Conservation (phyloP, 2,113 vertebrate species). For the Recurvirostra avosetta region DNA sequence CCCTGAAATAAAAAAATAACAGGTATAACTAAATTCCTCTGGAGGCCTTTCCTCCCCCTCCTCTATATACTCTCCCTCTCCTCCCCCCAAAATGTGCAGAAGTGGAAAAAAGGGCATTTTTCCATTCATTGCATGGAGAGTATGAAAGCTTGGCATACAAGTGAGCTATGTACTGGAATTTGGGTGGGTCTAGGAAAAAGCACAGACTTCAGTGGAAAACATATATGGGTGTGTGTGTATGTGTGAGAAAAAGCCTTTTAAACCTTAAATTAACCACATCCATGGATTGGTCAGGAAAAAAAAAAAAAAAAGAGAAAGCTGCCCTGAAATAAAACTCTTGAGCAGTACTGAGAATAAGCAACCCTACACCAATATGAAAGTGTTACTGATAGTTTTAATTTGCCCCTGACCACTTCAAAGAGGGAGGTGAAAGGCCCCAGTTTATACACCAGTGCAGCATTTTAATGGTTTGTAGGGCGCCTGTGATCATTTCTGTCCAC, state of each 20-base stretch:
- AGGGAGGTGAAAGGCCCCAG: not conserved
- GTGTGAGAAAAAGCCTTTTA: conserved; percentile 63
- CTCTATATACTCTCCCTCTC: not conserved
- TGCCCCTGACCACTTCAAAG: not conserved
- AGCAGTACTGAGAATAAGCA: not conserved
- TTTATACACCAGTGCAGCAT: not conserved
- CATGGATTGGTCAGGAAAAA: not conserved
- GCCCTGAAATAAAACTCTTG: not conserved
- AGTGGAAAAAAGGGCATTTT: conserved; percentile 42
- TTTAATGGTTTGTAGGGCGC: not conserved
- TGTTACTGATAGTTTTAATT: not conserved
- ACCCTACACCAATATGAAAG: not conserved
- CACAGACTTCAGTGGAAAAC: conserved; percentile 76
- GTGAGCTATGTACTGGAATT: conserved; percentile 69
- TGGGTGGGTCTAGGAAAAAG: conserved; percentile 79
- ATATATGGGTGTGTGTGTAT: conserved; percentile 55
- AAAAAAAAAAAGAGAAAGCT: not conserved
- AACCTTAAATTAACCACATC: conserved; percentile 63
- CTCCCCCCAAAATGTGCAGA: not conserved
- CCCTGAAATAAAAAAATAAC: not conserved
- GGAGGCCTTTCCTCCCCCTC: not conserved
- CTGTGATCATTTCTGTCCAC: not conserved
- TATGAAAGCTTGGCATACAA: conserved; percentile 64
- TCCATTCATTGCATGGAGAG: conserved; percentile 41
- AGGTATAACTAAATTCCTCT: conserved; percentile 26